phyloP scores from a whole-genome alignment of 2,888 invertebrate genomes.

The Yponomeuta sedellus region DNA sequence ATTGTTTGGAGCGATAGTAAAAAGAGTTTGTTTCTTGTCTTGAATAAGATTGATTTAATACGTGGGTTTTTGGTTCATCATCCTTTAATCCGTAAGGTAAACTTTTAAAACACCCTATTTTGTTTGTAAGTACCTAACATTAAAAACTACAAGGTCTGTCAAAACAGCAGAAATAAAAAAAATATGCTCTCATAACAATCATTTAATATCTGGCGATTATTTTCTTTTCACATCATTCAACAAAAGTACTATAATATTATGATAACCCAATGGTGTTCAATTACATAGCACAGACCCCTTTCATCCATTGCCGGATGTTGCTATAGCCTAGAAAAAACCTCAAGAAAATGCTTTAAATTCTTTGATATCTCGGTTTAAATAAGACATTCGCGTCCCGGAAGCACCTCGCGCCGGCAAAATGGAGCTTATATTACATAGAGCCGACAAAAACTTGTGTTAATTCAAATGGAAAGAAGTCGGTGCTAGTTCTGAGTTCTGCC shows the following conservation, averaged over 20 bases:
- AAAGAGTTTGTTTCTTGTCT: not conserved
- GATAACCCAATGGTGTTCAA: conserved; percentile 1
- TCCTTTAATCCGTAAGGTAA: not conserved
- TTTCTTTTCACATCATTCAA: not conserved
- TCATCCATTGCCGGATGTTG: conserved; percentile 8
- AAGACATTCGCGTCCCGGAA: conserved; percentile 14
- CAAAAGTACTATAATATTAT: conserved; percentile 8
- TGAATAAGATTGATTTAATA: not conserved
- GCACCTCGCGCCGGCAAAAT: not conserved
- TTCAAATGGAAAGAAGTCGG: conserved; percentile 42
- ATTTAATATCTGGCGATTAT: no score
- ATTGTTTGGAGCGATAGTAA: not conserved
- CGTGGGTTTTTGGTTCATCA: not conserved
- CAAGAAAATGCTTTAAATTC: not conserved
- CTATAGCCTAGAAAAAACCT: conserved; percentile 2
- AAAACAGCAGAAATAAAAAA: no score
- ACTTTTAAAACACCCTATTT: no score
- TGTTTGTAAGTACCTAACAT: not conserved
- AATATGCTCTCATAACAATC: no score
- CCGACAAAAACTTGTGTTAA: conserved; percentile 29
- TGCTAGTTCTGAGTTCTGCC: conserved; percentile 60
- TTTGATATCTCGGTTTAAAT: not conserved
- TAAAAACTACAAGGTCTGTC: not conserved
- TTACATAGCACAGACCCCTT: conserved; percentile 5
- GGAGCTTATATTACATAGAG: conserved; percentile 12